Evolutionary conservation across 2,888 invertebrate species (phyloP), one percentile per base, ranked within the genome.

Genomic region (Papilio protenor): DNA sequence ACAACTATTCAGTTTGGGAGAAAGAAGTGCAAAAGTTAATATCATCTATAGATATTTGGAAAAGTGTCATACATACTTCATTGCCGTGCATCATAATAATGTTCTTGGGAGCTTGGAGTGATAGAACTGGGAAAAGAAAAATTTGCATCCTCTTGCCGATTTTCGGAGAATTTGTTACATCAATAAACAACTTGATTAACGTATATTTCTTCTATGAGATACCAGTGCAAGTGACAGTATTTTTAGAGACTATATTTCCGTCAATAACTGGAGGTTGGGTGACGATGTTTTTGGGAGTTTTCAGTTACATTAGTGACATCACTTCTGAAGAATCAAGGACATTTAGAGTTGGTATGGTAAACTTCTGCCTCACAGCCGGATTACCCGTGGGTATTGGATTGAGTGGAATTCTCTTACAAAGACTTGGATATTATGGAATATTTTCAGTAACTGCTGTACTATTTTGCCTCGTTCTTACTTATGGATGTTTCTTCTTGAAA

Each of bases 401-500:
- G 72, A 95, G 95, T 80, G 96, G 96, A 0, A 86, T 94, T 14
- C 83, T 96, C 66, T 81, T 94, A 40, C 86, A 89, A 77, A 88
- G 83, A 55, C 85, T 94, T 85, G 95, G 95, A 1, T 95, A 94
- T 81, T 95, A 95, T 79, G 93, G 92, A 59, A 88, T 95, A 77
- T 95, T 95, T 80, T 85, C 90, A 1, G 88, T 91, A 84, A 94
- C 94, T 0, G 84, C 89, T 4, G 82, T 82, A 0, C 81, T 94
- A 83, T 92, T 96, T 72, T 83, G 96, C 10, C 84, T 97, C 66
- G 96, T 97, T 61, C 95, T 98, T 75, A 85, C 96, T 61, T 98
- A 98, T 83, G 97, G 97, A 0, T 92, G 96, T 69, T 95, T 96
- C 79, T 95, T 95, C 76, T 95, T 98, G 81, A 95, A 96, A 78